Evolutionary conservation across 1,140 invertebrate genomes (phyloP).

Genomic region (Camponotus vicinus): DNA sequence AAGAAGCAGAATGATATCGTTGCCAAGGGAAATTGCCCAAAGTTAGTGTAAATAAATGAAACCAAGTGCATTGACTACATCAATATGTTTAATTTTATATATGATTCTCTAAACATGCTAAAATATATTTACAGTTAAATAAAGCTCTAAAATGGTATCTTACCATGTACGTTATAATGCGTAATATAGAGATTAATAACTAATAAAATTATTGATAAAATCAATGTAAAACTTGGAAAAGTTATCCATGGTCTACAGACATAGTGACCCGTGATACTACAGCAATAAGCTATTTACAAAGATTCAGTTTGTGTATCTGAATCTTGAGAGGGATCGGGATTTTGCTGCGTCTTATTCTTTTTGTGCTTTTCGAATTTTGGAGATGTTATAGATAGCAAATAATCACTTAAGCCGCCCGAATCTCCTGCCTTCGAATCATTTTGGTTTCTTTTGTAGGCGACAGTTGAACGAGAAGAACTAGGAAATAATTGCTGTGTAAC

Average conservation of each 20-base stretch:
- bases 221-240: constrained; percentile 18
- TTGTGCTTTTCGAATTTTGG: constrained; percentile 61
- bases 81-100: constrained; percentile 78
- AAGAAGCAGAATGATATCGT: constrained; percentile 10
- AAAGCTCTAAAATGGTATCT: constrained; percentile 63
- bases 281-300: constrained; percentile 72
- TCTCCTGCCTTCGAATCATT: constrained; percentile 60
- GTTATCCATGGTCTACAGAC: constrained; percentile 50
- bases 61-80: constrained; percentile 77
- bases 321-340: constrained; percentile 59
- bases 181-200: constrained; percentile 54
- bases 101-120: constrained; percentile 76
- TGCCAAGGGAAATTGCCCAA: constrained; percentile 26
- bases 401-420: constrained; percentile 78
- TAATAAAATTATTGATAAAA: constrained; percentile 32
- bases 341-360: constrained; percentile 25
- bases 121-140: constrained; percentile 74
- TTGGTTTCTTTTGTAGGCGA: neutral
- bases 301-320: constrained; percentile 74
- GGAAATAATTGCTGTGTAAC: constrained; percentile 55
- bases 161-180: constrained; percentile 63
- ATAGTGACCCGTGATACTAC: constrained; percentile 32
- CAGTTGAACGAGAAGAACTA: neutral
- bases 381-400: constrained; percentile 77
- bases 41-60: constrained; percentile 80